Base-by-base conservation (phyloP, 2,797 vertebrate genomes). In the Acrocephalus scirpaceus region DNA sequence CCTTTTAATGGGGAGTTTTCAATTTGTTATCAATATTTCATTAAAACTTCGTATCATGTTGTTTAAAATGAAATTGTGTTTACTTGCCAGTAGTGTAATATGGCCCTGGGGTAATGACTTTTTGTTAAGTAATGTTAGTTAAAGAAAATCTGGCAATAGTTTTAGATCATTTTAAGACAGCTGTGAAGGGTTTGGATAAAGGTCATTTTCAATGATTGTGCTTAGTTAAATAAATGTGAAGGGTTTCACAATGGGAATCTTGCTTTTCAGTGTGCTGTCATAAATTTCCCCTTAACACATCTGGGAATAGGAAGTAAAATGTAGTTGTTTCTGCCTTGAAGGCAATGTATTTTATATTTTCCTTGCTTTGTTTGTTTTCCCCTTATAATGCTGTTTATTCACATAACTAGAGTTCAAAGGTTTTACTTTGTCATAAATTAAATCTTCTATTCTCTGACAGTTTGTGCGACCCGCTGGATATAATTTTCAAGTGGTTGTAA, bases 131-230 rank as follows among this genome's bases (percentile, higher is more conserved):
- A 97, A 96, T 97, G 95, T 97, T 98, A 97, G 96, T 98, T 98
- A 97, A 98, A 97, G 95, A 96, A 96, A 97, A 97, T 96, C 97
- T 98, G 97, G 97, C 96, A 97, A 96, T 96, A 96, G 95, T 97
- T 98, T 97, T 96, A 97, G 96, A 97, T 98, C 96, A 98, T 98
- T 98, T 98, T 96, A 97, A 96, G 97, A 94, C 97, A 93, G 88
- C 97, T 96, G 94, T 97, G 96, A 97, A 98, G 94, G 94, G 96
- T 97, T 97, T 98, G 93, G 91, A 96, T 96, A 97, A 98, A 98
- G 97, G 97, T 98, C 98, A 98, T 97, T 98, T 97, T 97, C 97
- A 97, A 32, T 97, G 97, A 97, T 97, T 98, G 96, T 96, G 96
- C 97, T 97, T 97, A 97, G 97, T 96, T 97, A 98, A 97, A 97